These are phyloP conservation scores for Pogonus chalceus DNA, from an alignment of 1,140 invertebrate genomes.

Conservation along the genomic window DNA sequence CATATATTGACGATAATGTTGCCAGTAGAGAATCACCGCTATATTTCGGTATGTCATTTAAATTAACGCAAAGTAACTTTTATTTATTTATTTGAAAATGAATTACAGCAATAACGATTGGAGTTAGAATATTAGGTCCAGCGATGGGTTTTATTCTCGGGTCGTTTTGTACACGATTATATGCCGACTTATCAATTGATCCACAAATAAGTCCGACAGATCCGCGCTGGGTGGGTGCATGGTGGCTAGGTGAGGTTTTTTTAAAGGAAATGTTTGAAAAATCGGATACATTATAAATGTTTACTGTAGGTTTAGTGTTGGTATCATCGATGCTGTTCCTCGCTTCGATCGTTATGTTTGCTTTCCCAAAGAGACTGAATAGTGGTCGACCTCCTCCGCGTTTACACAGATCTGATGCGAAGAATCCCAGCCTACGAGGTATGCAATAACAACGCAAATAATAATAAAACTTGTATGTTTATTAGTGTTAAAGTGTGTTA, in stretches of 20 bases:
- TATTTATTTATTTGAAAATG: conserved; percentile 14
- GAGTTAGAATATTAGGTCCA: conserved; percentile 81
- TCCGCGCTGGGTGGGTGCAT: conserved; percentile 83
- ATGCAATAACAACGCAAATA: too few species aligned
- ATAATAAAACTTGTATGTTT: too few species aligned
- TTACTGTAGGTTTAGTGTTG: conserved; percentile 56
- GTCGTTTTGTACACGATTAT: conserved; percentile 79
- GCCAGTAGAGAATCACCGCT: conserved; percentile 84
- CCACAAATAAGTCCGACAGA: conserved; percentile 71
- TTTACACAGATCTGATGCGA: conserved; percentile 34
- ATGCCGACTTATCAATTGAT: conserved; percentile 66
- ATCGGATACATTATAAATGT: not conserved
- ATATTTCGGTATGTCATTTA: conserved; percentile 76
- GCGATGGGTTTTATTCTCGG: conserved; percentile 83
- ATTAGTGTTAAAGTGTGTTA: too few species aligned
- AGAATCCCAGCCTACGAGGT: conserved; percentile 49
- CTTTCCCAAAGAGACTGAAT: conserved; percentile 64
- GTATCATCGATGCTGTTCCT: conserved; percentile 70
- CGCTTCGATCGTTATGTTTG: conserved; percentile 77
- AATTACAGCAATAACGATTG: conserved; percentile 76
- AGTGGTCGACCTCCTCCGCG: conserved; percentile 38
- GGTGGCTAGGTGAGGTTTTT: conserved; percentile 69
- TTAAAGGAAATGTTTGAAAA: not conserved
- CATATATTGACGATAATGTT: conserved; percentile 90
- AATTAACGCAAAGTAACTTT: conserved; percentile 11